Percentiles rank a stretch among this genome's conserved stretches.
phyloP scores from a whole-genome alignment of 2,113 vertebrate species.

The Anguilla japonica region DNA sequence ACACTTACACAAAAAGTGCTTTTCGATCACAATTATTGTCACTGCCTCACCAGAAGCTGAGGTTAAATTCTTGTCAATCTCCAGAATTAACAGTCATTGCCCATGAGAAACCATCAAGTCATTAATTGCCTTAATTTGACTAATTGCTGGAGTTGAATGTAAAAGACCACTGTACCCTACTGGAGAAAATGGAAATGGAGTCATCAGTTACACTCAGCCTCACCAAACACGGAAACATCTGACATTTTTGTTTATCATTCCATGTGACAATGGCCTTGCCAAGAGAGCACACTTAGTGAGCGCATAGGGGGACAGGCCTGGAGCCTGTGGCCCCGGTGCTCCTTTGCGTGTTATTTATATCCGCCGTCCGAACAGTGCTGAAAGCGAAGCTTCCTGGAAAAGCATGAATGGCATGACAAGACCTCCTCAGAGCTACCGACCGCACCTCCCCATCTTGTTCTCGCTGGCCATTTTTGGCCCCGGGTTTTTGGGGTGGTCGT shows the following conservation, averaged over 20 bases:
- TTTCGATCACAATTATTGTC: not conserved
- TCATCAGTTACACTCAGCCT: not conserved
- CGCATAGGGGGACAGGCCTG: not conserved
- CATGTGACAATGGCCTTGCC: not conserved
- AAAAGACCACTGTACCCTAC: not conserved
- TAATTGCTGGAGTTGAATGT: constrained; percentile 33
- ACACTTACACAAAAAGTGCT: not conserved
- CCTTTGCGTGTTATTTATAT: constrained; percentile 30
- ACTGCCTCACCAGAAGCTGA: not conserved
- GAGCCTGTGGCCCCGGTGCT: constrained; percentile 1
- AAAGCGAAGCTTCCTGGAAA: constrained; percentile 31
- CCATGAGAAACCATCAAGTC: constrained; percentile 15
- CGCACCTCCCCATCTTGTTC: not conserved
- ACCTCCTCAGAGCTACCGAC: not conserved
- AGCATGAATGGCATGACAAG: constrained; percentile 13
- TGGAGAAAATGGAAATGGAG: constrained; percentile 19
- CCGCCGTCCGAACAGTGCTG: not conserved
- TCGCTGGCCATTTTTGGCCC: not conserved
- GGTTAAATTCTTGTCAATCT: not conserved
- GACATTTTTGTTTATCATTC: not conserved
- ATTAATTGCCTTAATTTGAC: constrained; percentile 45
- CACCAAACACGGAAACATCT: not conserved
- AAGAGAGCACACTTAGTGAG: not conserved
- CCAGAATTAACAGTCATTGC: not conserved
- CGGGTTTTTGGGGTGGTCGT: not conserved